Evolutionary conservation across 2,113 vertebrate species (phyloP).

Genomic region (Athene noctua): DNA sequence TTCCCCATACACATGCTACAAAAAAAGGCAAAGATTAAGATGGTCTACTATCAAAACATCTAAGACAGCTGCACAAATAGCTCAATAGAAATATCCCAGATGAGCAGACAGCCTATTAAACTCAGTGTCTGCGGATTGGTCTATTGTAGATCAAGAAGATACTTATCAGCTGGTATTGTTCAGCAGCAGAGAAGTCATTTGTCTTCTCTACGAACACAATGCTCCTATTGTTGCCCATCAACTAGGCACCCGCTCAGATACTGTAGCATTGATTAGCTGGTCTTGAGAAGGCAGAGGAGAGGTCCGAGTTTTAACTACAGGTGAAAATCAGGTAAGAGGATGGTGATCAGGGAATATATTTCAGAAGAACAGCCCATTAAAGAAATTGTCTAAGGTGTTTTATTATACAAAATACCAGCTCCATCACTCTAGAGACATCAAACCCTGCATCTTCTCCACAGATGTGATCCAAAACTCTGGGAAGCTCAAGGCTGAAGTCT

Average conservation of each 20-base stretch:
- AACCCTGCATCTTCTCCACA: background rate
- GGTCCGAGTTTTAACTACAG: background rate
- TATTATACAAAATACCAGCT: background rate
- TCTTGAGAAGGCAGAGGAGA: background rate
- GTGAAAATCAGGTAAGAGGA: background rate
- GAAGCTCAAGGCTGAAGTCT: background rate
- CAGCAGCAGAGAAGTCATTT: background rate
- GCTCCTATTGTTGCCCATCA: background rate
- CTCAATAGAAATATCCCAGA: background rate
- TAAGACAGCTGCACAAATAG: background rate
- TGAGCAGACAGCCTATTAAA: background rate
- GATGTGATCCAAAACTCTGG: too few species aligned
- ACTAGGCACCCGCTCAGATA: background rate
- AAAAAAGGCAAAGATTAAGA: background rate
- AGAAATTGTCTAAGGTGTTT: background rate
- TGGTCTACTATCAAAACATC: background rate
- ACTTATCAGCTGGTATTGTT: background rate
- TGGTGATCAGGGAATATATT: background rate
- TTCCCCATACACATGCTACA: fast-evolving
- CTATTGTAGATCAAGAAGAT: background rate
- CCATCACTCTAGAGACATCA: background rate
- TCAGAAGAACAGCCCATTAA: background rate
- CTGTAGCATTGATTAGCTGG: background rate
- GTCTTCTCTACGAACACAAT: background rate
- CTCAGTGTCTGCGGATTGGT: background rate